phyloP scores from a whole-genome alignment of 2,797 vertebrate genomes.

The Threskiornis aethiopicus region DNA sequence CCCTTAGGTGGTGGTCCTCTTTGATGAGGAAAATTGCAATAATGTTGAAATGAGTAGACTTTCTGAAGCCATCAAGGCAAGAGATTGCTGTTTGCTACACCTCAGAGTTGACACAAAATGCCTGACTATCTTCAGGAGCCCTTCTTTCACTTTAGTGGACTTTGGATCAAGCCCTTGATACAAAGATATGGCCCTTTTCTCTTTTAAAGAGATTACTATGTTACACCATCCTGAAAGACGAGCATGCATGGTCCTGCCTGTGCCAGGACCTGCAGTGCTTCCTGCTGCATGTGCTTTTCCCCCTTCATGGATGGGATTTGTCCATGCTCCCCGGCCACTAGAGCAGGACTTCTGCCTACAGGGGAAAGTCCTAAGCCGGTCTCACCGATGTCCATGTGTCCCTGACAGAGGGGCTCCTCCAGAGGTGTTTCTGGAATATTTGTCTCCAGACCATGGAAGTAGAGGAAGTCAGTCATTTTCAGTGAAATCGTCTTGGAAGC shows the following conservation, averaged over 20 bases:
- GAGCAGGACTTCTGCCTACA: not conserved
- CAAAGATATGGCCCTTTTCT: not conserved
- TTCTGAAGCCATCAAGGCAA: not conserved
- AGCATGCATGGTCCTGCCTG: not conserved
- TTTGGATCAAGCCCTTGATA: not conserved
- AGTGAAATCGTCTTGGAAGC: not conserved
- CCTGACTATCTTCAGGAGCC: not conserved
- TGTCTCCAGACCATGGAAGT: not conserved
- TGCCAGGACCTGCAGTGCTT: not conserved
- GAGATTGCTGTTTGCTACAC: not conserved
- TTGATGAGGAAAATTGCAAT: not conserved
- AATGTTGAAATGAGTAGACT: not conserved
- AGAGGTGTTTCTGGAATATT: not conserved
- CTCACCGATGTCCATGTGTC: rapidly evolving
- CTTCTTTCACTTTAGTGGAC: not conserved
- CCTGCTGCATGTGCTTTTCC: not conserved
- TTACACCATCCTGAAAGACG: not conserved
- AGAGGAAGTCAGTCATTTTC: not conserved
- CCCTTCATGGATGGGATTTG: not conserved
- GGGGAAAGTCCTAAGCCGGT: not conserved
- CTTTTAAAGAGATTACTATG: not conserved
- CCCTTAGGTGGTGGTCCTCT: not conserved
- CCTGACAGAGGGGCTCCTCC: not conserved
- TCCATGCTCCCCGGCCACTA: rapidly evolving
- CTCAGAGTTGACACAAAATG: not conserved